Evolutionary conservation across 2,113 vertebrate species (phyloP).

Genomic region (Rhinoptilus africanus): DNA sequence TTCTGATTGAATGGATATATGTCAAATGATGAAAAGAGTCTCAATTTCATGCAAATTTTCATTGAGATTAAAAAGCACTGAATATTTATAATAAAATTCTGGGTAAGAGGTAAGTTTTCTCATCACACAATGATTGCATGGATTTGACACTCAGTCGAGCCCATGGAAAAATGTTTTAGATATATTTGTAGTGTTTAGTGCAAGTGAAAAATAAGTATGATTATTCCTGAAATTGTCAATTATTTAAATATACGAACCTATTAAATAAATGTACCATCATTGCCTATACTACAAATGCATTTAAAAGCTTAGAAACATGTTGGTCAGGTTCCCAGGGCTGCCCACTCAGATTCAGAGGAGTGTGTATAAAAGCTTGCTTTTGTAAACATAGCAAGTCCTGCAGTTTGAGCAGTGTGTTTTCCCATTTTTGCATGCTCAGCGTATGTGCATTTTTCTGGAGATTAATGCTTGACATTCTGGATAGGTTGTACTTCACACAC

Average conservation of each 20-base stretch:
- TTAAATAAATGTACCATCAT: constrained; percentile 1
- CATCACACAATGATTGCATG: not conserved
- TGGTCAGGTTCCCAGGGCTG: constrained; percentile 66
- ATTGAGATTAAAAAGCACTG: not conserved
- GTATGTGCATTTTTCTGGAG: not conserved
- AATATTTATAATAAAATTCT: not conserved
- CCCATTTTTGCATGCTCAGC: constrained; percentile 46
- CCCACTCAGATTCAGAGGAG: constrained; percentile 47
- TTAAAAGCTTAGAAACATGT: constrained; percentile 9
- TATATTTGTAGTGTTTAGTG: not conserved
- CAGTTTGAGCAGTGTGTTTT: constrained; percentile 54
- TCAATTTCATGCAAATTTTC: not conserved
- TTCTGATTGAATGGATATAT: not conserved
- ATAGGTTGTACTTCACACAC: not conserved
- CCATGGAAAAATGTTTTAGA: not conserved
- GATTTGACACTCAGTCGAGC: not conserved
- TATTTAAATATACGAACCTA: not conserved
- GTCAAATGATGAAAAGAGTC: not conserved
- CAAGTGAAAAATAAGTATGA: not conserved
- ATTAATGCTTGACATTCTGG: not conserved
- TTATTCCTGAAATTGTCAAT: not conserved
- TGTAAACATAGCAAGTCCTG: constrained; percentile 42
- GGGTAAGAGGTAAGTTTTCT: not conserved
- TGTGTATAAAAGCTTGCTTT: constrained; percentile 21
- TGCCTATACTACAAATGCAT: constrained; percentile 12